Conservation (phyloP, 2,888 invertebrate species). For the Aspidapion aeneum region DNA sequence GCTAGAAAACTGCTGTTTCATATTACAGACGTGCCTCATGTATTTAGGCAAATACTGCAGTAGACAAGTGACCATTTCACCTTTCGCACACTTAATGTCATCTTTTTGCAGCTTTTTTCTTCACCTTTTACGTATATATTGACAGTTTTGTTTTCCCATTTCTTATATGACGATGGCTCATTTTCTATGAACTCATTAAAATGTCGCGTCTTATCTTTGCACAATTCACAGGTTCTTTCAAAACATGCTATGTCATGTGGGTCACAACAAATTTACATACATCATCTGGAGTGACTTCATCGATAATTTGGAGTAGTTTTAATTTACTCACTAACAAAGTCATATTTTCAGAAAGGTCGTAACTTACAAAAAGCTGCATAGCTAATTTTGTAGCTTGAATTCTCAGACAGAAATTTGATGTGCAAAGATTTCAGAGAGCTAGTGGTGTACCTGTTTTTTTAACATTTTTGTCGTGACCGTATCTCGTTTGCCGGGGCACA, state of each 20-base stretch:
- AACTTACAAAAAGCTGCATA: background rate
- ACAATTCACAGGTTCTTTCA: background rate
- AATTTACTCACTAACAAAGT: background rate
- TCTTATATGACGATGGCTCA: background rate
- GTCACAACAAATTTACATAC: background rate
- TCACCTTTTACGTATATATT: background rate
- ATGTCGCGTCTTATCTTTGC: too few species aligned
- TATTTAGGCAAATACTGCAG: background rate
- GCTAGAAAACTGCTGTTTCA: background rate
- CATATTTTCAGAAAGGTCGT: background rate
- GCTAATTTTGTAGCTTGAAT: background rate
- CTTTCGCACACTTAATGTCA: background rate
- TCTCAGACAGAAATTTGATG: background rate
- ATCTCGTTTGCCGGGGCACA: background rate
- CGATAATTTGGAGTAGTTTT: background rate
- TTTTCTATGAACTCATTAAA: too few species aligned
- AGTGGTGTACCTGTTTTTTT: background rate
- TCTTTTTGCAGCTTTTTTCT: background rate
- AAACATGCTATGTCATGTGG: background rate
- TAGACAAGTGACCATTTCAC: background rate
- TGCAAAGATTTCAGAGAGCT: background rate
- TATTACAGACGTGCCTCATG: background rate
- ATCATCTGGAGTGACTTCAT: background rate
- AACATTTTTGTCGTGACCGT: background rate
- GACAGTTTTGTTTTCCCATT: background rate